Percentiles rank a stretch among this genome's conserved stretches.
Evolutionary conservation across 2,888 invertebrate species (phyloP).

Genomic region (Morpho helenor): DNA sequence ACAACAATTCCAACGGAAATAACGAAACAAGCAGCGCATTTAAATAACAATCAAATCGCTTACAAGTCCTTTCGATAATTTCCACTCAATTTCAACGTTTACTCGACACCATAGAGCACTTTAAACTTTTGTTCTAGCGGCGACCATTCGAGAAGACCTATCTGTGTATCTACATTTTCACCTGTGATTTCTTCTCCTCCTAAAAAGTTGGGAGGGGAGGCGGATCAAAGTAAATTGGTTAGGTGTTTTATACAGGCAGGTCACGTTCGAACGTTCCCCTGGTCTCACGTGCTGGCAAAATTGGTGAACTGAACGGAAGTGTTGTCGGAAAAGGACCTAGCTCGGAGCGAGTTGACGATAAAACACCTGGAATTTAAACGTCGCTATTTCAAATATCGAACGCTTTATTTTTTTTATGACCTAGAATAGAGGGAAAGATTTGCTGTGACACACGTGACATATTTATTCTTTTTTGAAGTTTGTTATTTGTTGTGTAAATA

Average conservation of each 20-base stretch:
- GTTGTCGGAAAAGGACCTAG: conserved; percentile 38
- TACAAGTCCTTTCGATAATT: conserved; percentile 35
- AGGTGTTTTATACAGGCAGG: conserved; percentile 36
- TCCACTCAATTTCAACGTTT: conserved; percentile 51
- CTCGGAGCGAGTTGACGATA: conserved; percentile 34
- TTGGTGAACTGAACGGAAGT: conserved; percentile 48
- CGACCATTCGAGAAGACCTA: conserved; percentile 28
- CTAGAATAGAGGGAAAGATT: too few relatives aligned
- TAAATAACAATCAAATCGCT: conserved; percentile 24
- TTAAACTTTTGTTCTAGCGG: conserved; percentile 47
- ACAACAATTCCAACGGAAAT: not conserved
- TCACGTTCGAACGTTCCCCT: conserved; percentile 48
- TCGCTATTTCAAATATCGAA: conserved; percentile 24
- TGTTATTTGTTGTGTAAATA: too few relatives aligned
- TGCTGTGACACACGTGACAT: too few relatives aligned
- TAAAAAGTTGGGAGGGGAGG: conserved; percentile 15
- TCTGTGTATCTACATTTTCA: conserved; percentile 17
- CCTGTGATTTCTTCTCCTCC: conserved; percentile 4
- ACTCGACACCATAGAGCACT: conserved; percentile 42
- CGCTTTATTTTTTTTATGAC: conserved; percentile 7
- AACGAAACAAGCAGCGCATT: conserved; percentile 5
- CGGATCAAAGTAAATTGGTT: conserved; percentile 32
- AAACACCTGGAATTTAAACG: conserved; percentile 33
- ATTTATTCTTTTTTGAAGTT: too few relatives aligned
- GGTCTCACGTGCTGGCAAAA: conserved; percentile 53